phyloP scores from a whole-genome alignment of 2,797 vertebrate genomes.

The Eupleurogrammus muticus region DNA sequence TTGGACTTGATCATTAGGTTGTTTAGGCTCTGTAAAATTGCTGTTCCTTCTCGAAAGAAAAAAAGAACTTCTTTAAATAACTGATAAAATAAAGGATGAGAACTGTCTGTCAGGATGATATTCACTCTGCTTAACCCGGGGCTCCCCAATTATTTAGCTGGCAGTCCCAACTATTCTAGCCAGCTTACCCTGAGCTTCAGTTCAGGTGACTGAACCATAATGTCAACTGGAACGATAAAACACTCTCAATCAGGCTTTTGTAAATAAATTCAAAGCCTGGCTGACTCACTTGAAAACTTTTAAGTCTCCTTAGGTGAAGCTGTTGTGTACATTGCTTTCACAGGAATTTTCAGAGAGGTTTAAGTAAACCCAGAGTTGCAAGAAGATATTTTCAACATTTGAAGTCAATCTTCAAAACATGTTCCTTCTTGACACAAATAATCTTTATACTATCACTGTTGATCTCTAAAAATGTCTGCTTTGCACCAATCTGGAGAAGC shows the following conservation, averaged over 20 bases:
- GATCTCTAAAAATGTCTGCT: no score
- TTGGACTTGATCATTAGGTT: not conserved
- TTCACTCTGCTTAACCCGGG: no score
- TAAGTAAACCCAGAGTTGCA: slow-evolving; percentile 10
- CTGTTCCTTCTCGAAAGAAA: not conserved
- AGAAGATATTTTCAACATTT: slow-evolving; percentile 1
- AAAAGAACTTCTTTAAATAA: no score
- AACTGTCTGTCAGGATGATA: no score
- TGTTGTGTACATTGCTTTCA: slow-evolving; percentile 3
- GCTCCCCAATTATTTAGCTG: slow-evolving; percentile 1
- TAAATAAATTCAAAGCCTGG: no score
- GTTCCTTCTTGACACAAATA: no score
- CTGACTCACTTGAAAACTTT: no score
- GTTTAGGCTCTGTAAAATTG: not conserved
- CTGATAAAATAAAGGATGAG: no score
- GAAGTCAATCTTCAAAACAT: no score
- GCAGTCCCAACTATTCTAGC: not conserved
- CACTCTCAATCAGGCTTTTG: not conserved
- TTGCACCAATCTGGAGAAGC: no score
- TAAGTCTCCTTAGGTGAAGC: slow-evolving; percentile 13
- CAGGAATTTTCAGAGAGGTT: slow-evolving; percentile 7
- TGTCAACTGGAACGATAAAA: not conserved
- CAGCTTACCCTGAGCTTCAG: not conserved
- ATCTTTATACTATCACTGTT: no score
- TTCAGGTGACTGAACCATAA: slow-evolving; percentile 6